These are phyloP conservation scores for Porites australiensis DNA, from an alignment of 64 coral and sea anemone species.

Conservation along the genomic window DNA sequence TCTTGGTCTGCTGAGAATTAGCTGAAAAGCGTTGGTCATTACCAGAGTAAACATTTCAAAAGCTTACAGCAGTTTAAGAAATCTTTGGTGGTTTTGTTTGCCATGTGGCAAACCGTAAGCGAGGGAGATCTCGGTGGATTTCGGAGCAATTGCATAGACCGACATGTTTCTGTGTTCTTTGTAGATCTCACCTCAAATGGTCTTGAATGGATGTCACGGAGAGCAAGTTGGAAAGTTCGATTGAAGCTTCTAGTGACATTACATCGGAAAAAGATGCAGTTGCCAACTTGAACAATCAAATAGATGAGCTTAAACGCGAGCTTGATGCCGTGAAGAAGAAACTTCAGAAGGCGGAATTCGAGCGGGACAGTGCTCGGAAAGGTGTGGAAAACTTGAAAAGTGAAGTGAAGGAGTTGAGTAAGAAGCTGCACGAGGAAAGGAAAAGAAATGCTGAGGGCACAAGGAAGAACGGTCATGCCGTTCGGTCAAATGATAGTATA, in stretches of 20 bases:
- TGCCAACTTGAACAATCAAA: constrained; percentile 39
- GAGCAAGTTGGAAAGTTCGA: background rate
- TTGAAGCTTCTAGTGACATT: background rate
- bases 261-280: constrained; percentile 11
- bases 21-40: background rate
- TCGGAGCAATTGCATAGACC: background rate
- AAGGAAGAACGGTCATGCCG: constrained; percentile 8
- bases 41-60: constrained; percentile 38
- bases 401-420: constrained; percentile 74
- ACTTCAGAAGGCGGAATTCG: constrained; percentile 82
- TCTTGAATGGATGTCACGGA: constrained; percentile 17
- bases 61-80: constrained; percentile 29
- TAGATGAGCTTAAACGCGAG: constrained; percentile 35
- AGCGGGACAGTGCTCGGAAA: constrained; percentile 80
- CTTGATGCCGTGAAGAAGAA: constrained; percentile 71
- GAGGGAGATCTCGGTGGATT: background rate
- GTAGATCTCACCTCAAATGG: constrained; percentile 25
- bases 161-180: constrained; percentile 53
- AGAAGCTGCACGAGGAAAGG: constrained; percentile 77
- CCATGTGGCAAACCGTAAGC: constrained; percentile 10
- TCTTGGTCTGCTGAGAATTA: background rate
- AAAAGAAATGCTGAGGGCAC: constrained; percentile 33
- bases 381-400: constrained; percentile 69
- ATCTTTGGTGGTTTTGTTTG: constrained; percentile 31
- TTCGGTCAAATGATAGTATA: background rate